Conservation (phyloP, 2,888 invertebrate genomes). For the Baccha elongata region DNA sequence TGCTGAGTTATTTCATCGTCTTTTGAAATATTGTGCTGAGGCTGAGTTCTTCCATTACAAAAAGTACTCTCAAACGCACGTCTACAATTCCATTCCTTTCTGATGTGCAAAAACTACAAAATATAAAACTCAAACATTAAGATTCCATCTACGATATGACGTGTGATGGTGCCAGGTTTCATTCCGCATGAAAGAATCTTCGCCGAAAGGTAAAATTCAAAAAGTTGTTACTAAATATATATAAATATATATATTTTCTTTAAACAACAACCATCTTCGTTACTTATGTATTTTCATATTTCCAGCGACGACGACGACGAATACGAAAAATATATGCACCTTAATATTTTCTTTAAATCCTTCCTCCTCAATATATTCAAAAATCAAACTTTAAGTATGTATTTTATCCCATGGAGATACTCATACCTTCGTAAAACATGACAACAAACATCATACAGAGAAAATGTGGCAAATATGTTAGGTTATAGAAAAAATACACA, state of each 20-base stretch:
- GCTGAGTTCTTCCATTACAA: conserved; percentile 49
- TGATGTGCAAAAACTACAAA: conserved; percentile 38
- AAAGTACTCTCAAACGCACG: conserved; percentile 38
- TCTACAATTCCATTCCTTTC: conserved; percentile 7
- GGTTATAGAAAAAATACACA: too few species aligned
- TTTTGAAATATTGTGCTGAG: conserved; percentile 51
- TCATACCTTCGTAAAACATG: conserved; percentile 33
- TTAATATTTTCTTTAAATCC: background rate
- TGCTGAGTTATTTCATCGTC: conserved; percentile 59
- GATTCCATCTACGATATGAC: conserved; percentile 48
- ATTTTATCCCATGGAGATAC: conserved; percentile 27
- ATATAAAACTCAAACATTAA: conserved; percentile 39
- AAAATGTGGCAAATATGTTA: background rate
- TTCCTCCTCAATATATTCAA: conserved; percentile 16
- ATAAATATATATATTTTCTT: conserved; percentile 26
- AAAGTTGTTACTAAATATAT: conserved; percentile 47
- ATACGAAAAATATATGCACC: conserved; percentile 33
- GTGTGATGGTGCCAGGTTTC: conserved; percentile 48
- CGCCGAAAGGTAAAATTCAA: conserved; percentile 40
- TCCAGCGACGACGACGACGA: background rate
- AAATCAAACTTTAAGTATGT: conserved; percentile 48
- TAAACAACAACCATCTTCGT: conserved; percentile 17
- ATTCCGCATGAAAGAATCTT: conserved; percentile 34
- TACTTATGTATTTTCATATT: conserved; percentile 48
- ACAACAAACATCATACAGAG: conserved; percentile 17